Evolutionary conservation across 2,797 vertebrate genomes (phyloP).

Genomic region (Karalla daura): DNA sequence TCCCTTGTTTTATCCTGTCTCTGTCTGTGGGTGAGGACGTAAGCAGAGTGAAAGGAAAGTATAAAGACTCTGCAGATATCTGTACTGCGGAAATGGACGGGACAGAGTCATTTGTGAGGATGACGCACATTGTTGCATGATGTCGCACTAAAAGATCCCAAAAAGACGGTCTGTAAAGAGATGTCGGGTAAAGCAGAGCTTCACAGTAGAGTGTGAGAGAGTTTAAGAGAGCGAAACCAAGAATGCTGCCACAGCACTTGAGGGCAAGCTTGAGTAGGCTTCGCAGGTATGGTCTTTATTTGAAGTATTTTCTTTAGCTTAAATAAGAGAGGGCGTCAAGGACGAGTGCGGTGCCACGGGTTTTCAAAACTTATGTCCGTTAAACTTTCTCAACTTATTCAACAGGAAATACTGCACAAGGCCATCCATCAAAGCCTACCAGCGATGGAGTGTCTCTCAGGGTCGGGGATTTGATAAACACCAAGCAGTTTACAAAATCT

Average conservation of each 20-base stretch:
- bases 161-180: neutral
- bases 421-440: neutral
- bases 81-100: neutral
- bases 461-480: neutral
- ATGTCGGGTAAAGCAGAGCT: neutral
- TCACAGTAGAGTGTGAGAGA: conserved; percentile 1
- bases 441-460: neutral
- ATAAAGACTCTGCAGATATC: neutral
- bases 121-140: conserved; percentile 3
- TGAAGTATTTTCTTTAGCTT: neutral
- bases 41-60: neutral
- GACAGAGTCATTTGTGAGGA: conserved; percentile 6
- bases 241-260: neutral
- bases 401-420: neutral
- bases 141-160: neutral
- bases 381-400: neutral
- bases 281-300: neutral
- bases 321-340: neutral
- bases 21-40: neutral
- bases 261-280: neutral
- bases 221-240: neutral
- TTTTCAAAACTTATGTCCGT: neutral
- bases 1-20: too few species aligned
- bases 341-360: neutral
- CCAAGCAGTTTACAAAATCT: too few species aligned